Evolutionary conservation across 2,888 invertebrate genomes (phyloP), one percentile per base, ranked within the genome.

Genomic region (Xiphydria camelus): DNA sequence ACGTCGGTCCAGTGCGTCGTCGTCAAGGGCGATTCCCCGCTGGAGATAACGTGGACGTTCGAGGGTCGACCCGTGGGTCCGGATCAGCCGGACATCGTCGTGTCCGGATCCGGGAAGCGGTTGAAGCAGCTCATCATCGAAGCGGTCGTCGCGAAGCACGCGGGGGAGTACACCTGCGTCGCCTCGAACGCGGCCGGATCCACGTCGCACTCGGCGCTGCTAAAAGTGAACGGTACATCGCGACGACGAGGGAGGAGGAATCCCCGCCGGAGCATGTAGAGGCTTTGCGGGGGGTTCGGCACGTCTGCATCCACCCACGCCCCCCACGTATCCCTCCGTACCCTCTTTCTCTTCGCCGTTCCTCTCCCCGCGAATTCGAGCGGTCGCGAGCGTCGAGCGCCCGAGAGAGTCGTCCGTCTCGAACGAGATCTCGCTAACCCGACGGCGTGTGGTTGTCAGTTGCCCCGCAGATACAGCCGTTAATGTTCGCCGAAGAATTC

Each of bases 181-280:
- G 88, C 78, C 10, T 70, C 66, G 20, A 89, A 89, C 74, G 55
- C 55, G 37, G 88, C 87, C 43, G 89, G 89, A 52, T 77, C 80
- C 54, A 80, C 83, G 35, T 83, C 83, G 62, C 84, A 83, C 70
- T 84, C 86, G 3, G 80, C 87, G 39, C 78, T 81, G 64, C 79
- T 90, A 62, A 79, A 82, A 61, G 88, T 89, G 40, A 88, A 89
- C 73, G 89, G 89, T 89, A 84, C 73, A 26, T n/a, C n/a, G n/a
- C n/a, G n/a, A n/a, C n/a, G n/a, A n/a, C n/a, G n/a, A n/a, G n/a
- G n/a, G n/a, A n/a, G n/a, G n/a, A n/a, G n/a, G n/a, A n/a, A n/a
- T n/a, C n/a, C n/a, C n/a, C n/a, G n/a, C n/a, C n/a, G n/a, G n/a
- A n/a, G n/a, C n/a, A n/a, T n/a, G n/a, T n/a, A n/a, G n/a, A n/a